Evolutionary conservation across 1,140 invertebrate species (phyloP).

Genomic region (Metaphire vulgaris): DNA sequence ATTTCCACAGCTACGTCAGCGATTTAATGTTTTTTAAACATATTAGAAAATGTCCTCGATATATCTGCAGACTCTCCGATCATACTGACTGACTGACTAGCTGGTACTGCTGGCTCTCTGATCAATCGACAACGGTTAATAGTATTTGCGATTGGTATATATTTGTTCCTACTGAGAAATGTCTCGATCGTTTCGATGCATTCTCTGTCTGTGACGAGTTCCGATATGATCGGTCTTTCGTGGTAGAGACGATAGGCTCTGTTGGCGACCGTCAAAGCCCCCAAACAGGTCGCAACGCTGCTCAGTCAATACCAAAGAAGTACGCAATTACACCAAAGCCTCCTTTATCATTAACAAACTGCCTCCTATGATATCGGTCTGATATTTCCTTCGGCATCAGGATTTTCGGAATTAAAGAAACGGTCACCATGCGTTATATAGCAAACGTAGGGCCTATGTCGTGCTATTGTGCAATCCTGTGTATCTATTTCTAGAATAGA

Average conservation of each 20-base stretch:
- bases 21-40: too few relatives aligned
- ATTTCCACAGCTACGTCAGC: too few relatives aligned
- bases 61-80: too few relatives aligned
- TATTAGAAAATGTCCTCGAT: too few relatives aligned
- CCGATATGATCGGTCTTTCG: constrained; percentile 47
- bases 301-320: not conserved
- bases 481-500: too few relatives aligned
- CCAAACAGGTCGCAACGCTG: constrained; percentile 54
- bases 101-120: too few relatives aligned
- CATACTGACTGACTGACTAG: too few relatives aligned
- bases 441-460: not conserved
- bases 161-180: constrained; percentile 52
- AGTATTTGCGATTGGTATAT: too few relatives aligned
- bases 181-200: constrained; percentile 53
- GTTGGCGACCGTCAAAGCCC: constrained; percentile 46
- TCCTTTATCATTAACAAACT: too few relatives aligned
- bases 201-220: constrained; percentile 53
- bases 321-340: too few relatives aligned
- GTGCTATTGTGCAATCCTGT: not conserved
- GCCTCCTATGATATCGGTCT: not conserved
- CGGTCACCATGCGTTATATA: not conserved
- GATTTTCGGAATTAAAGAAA: not conserved
- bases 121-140: too few relatives aligned
- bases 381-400: not conserved
- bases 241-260: constrained; percentile 45